Conservation (phyloP, 2,888 invertebrate species). For the Itoplectis maculator region DNA sequence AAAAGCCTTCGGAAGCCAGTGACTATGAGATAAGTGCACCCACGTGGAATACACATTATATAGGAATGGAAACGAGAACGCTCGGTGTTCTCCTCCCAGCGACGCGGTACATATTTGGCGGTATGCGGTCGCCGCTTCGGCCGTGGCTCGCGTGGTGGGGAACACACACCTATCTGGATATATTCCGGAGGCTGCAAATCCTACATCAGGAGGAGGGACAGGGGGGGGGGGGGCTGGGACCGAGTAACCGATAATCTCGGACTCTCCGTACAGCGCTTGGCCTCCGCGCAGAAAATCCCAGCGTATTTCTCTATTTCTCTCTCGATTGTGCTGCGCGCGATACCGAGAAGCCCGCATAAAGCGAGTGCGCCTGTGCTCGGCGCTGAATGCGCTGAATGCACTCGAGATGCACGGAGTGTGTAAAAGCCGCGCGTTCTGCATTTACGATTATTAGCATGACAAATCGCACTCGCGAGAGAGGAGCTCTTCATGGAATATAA, state of each 20-base stretch:
- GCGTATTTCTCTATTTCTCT: constrained; percentile 39
- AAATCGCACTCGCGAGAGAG: constrained; percentile 48
- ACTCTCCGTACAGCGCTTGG: constrained; percentile 21
- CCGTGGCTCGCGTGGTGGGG: constrained; percentile 29
- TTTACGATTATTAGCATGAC: constrained; percentile 65
- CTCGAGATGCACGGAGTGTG: constrained; percentile 15
- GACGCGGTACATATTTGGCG: constrained; percentile 64
- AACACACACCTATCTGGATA: constrained; percentile 57
- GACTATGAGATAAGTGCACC: constrained; percentile 59
- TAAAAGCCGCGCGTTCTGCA: constrained; percentile 25
- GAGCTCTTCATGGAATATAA: constrained; percentile 19
- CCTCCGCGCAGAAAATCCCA: constrained; percentile 23
- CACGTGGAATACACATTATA: constrained; percentile 61
- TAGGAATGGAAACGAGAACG: constrained; percentile 59
- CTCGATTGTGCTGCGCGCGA: background rate
- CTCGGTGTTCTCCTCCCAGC: constrained; percentile 44
- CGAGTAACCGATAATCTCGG: constrained; percentile 60
- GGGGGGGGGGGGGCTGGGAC: too few relatives aligned
- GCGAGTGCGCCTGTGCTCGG: background rate
- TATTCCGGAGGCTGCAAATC: constrained; percentile 59
- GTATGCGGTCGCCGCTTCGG: constrained; percentile 36
- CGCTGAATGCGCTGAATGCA: constrained; percentile 28
- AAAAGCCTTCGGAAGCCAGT: constrained; percentile 23
- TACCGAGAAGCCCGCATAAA: constrained; percentile 20
- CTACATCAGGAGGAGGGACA: constrained; percentile 53